Percentiles rank a stretch among this genome's conserved stretches.
Conservation (phyloP, 2,113 vertebrate genomes). For the Sapayoa aenigma region DNA sequence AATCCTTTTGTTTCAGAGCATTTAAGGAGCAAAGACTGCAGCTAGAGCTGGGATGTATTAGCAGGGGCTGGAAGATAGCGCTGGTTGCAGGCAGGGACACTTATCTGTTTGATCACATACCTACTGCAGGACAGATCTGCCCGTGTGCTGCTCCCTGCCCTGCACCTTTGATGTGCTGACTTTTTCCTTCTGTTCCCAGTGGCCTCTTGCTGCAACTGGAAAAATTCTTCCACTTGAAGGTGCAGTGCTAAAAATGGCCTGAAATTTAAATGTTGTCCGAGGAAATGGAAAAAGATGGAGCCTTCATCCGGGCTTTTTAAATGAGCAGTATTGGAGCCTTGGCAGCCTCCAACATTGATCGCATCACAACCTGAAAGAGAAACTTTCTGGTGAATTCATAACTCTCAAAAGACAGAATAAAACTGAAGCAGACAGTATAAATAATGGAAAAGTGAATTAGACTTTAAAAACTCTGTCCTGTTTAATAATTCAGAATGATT, state of each 20-base stretch:
- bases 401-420: neutral
- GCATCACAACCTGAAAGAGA: neutral
- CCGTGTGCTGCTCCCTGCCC: neutral
- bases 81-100: neutral
- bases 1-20: constrained; percentile 32
- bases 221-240: neutral
- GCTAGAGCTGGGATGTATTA: constrained; percentile 40
- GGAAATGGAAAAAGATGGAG: neutral
- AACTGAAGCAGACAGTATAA: constrained; percentile 51
- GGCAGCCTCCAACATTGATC: neutral
- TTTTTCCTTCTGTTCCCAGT: neutral
- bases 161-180: neutral
- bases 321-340: neutral
- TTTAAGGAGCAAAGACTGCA: neutral
- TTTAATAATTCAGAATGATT: constrained; percentile 57
- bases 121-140: constrained; percentile 23
- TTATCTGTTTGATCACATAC: constrained; percentile 34
- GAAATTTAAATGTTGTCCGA: neutral
- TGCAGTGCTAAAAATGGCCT: neutral
- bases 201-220: neutral
- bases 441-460: constrained; percentile 60
- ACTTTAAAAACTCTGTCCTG: constrained; percentile 50
- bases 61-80: neutral
- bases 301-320: neutral
- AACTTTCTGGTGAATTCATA: constrained; percentile 24